phyloP scores from a whole-genome alignment of 1,140 invertebrate species.

The Drosophila pallidifrons region DNA sequence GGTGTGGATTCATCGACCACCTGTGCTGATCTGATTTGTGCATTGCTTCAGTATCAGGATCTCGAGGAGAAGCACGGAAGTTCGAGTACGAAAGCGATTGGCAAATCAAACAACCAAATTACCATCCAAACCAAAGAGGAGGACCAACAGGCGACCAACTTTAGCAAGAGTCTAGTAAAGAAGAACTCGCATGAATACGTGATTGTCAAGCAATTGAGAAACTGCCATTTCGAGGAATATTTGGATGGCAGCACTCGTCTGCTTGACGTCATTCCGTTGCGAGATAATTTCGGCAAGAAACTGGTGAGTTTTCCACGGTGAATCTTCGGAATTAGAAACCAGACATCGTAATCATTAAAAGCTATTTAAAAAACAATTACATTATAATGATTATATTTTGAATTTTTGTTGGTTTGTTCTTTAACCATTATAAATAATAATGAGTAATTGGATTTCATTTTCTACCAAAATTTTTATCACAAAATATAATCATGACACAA shows the following conservation, averaged over 20 bases:
- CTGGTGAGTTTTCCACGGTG: slow-evolving; percentile 40
- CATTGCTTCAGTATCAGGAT: slow-evolving; percentile 85
- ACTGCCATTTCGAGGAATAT: slow-evolving; percentile 72
- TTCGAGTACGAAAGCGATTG: not conserved
- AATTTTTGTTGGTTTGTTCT: too few relatives aligned
- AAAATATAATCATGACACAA: too few relatives aligned
- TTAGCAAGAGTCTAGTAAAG: not conserved
- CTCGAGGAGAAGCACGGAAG: slow-evolving; percentile 15
- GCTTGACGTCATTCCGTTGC: slow-evolving; percentile 62
- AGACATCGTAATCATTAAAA: too few relatives aligned
- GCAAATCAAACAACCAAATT: slow-evolving; percentile 32
- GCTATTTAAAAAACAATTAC: too few relatives aligned
- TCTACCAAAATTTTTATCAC: too few relatives aligned
- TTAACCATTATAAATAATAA: too few relatives aligned
- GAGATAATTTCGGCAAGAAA: slow-evolving; percentile 60
- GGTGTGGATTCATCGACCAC: slow-evolving; percentile 91
- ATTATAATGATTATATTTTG: too few relatives aligned
- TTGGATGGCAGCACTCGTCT: slow-evolving; percentile 70
- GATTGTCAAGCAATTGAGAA: slow-evolving; percentile 72
- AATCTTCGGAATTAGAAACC: not conserved
- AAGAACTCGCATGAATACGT: slow-evolving; percentile 62
- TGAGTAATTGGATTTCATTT: too few relatives aligned
- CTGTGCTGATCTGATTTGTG: slow-evolving; percentile 91
- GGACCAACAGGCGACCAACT: not conserved
- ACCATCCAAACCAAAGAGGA: slow-evolving; percentile 52